Evolutionary conservation across 2,888 invertebrate genomes (phyloP), one percentile per base, ranked within the genome.

Genomic region (Anaspis maculata): DNA sequence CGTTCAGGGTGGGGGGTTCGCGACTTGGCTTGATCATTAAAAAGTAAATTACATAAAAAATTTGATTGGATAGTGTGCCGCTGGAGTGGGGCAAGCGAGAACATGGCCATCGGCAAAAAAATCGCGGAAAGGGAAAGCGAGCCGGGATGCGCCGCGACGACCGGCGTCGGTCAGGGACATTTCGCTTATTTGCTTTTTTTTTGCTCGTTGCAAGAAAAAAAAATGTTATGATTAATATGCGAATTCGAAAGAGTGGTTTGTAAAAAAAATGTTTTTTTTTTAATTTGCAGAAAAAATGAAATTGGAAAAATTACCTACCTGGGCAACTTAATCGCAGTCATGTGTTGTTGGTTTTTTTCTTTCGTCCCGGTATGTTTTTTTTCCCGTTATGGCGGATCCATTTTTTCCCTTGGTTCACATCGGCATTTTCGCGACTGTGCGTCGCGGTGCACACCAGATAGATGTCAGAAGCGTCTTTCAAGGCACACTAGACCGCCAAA

Each of bases 21-120:
- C 44, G 46, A 45, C 55, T 46, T 41, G 40, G 49, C 52, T 56
- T 41, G 45, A 54, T 54, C 53, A 55, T 54, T 54, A 57, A 52
- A 52, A 52, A 51, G 32, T 49, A 53, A 53, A 51, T 51, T 50
- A 46, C 46, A 53, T 50, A 58, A 60, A 60, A 61, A 61, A 58
- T 56, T 56, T 49, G 57, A 59, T 61, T 59, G 59, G 57, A 53
- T 55, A 56, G 54, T 51, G 44, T 37, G 37, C 34, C 42, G 41
- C 29, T 31, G 45, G 42, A 52, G 51, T 46, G 47, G 51, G 54
- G 54, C 41, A 32, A 44, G 42, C 48, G 45, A 48, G 51, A 55
- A 55, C 51, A 60, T 57, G 57, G 57, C 49, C 46, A 19, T 19
- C 19, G 48, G 51, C 42, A 42, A 42, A 53, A 56, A 54, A 52